Evolutionary conservation across 1,140 invertebrate species (phyloP).

Genomic region (Drosophila pectinifera): DNA sequence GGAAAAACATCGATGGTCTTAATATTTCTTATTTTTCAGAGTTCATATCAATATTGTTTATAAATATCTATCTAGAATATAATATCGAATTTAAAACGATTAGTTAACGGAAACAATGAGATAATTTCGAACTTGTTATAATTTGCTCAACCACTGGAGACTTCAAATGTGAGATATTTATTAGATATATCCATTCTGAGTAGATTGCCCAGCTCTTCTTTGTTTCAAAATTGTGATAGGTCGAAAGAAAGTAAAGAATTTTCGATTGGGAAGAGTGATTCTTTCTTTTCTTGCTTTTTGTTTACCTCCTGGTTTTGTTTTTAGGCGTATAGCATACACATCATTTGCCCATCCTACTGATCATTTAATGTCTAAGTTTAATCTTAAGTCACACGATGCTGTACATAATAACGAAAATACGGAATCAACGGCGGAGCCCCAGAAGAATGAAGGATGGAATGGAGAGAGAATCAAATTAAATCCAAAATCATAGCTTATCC

Average conservation of each 20-base stretch:
- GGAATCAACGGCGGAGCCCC: conserved; percentile 40
- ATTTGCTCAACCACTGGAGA: no score
- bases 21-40: background rate
- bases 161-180: no score
- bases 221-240: conserved; percentile 15
- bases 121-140: no score
- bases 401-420: conserved; percentile 26
- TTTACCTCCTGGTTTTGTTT: conserved; percentile 38
- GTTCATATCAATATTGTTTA: background rate
- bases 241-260: background rate
- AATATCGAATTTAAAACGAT: no score
- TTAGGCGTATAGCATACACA: conserved; percentile 25
- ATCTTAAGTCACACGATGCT: conserved; percentile 60
- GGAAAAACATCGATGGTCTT: background rate
- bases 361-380: conserved; percentile 68
- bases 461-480: conserved; percentile 50
- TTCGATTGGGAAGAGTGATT: conserved; percentile 11
- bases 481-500: conserved; percentile 77
- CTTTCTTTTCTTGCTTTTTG: conserved; percentile 16
- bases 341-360: conserved; percentile 55
- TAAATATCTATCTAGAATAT: no score
- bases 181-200: background rate
- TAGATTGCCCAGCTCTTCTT: background rate
- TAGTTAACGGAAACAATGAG: no score
- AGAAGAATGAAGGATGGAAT: conserved; percentile 34